Evolutionary conservation across 2,888 invertebrate species (phyloP), one percentile per base, ranked within the genome.

Genomic region (Phanerotoma sp.): DNA sequence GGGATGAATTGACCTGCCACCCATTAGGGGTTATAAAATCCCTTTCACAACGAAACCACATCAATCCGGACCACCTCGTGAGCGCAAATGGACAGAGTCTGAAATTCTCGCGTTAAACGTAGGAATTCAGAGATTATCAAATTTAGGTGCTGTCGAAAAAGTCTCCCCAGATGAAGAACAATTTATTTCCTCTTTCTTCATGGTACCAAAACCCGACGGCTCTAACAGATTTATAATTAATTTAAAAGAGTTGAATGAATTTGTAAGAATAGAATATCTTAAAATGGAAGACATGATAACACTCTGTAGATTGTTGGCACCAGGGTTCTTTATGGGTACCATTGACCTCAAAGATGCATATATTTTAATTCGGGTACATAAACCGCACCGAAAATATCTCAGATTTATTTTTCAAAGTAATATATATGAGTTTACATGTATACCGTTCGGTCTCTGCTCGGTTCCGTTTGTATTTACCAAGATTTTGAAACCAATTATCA

Each of bases 291-390:
- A 45, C 45, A 30, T 10, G 10, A 15, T 9, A 25, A 50, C 40
- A 16, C 38, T 18, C n/a, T 16, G 35, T 30, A 13, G 15, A 41
- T 13, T 42, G 16, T 30, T 33, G 10, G n/a, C 3, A 3, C 13
- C n/a, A 5, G 32, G 21, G 10, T 11, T n/a, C 11, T 48, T 33
- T 22, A 42, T 47, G 53, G 38, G 21, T 10, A 22, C 37, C 15
- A 18, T 54, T 22, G 42, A 48, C n/a, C 21, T 54, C 5, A 41
- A 48, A 16, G 35, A 54, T 28, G 41, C 42, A 3, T 54, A 54
- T 33, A 48, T 46, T 25, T 41, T 37, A n/a, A 54, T 54, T 21
- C 35, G 28, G 9, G 16, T 54, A 16, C 7, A 33, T 16, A 35
- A 37, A 46, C 21, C 22, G 6, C 16, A 16, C 33, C 40, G 44